Percentiles rank a stretch among this genome's conserved stretches.
Evolutionary conservation across 2,113 vertebrate genomes (phyloP).

Genomic region (Aphyosemion australe): DNA sequence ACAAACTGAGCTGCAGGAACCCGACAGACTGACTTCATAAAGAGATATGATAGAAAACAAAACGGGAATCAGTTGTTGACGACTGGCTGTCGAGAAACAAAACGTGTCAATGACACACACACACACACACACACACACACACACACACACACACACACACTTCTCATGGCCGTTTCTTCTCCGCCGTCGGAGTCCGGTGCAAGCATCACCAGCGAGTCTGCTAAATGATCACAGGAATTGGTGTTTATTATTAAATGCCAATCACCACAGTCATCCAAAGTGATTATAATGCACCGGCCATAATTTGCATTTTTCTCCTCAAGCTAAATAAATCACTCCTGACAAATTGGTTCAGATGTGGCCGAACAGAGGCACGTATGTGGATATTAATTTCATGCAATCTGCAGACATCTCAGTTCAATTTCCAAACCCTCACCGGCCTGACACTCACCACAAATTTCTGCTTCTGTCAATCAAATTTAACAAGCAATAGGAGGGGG

Average conservation of each 20-base stretch:
- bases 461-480: slow-evolving; percentile 64
- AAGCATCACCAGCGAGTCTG: neutral
- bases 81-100: slow-evolving; percentile 13
- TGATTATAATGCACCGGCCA: slow-evolving; percentile 10
- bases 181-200: too few relatives aligned
- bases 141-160: neutral
- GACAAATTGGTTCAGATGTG: slow-evolving; percentile 26
- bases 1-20: neutral
- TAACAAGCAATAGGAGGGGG: slow-evolving; percentile 58
- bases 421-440: slow-evolving; percentile 33
- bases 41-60: slow-evolving; percentile 16
- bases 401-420: slow-evolving; percentile 42
- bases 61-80: slow-evolving; percentile 27
- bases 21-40: slow-evolving; percentile 19
- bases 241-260: slow-evolving; percentile 32
- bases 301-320: slow-evolving; percentile 21
- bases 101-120: neutral
- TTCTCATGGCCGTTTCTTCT: slow-evolving; percentile 10
- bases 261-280: slow-evolving; percentile 20
- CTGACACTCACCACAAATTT: slow-evolving; percentile 51
- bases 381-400: slow-evolving; percentile 33
- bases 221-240: slow-evolving; percentile 33
- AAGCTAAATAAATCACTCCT: slow-evolving; percentile 38
- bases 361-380: neutral
- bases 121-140: too few relatives aligned